Base-by-base conservation (phyloP, 2,113 vertebrate species). In the Toxotes jaculatrix region DNA sequence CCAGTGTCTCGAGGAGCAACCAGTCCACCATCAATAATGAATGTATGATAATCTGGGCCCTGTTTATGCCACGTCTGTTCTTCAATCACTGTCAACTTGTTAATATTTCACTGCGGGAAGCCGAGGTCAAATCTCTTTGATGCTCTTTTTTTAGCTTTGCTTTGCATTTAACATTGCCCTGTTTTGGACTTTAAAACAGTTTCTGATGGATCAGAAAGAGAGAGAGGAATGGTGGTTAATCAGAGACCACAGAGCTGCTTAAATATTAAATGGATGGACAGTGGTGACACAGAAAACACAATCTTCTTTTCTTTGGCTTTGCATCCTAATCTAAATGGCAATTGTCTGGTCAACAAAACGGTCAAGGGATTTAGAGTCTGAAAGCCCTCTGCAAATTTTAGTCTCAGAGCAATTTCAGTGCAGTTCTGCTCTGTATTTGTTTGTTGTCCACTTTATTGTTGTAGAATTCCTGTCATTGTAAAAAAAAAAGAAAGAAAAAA, bases 301-400 rank as follows among this genome's bases (percentile, higher is more conserved):
- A 93, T 91, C 89, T 88, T 90, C 87, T 91, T 86, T 90, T 88
- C 85, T 79, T 88, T 1, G 60, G 87, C 90, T 91, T 91, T 91
- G 78, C 79, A 74, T 92, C 78, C 16, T 86, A 93, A 89, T 92
- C 88, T 88, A 89, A 91, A 83, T 23, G 74, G 70, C 85, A 89
- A 88, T 90, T 70, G 89, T 87, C 82, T 55, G 84, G 51, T 88
- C 88, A 87, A 87, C 84, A 89, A 85, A 91, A 69, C 69, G 74
- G 79, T 80, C 43, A 2, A 42, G 67, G 86, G 89, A 91, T 93
- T 90, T 85, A 63, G 69, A 83, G 27, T 68, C 61, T 76, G 47
- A 89, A 90, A 89, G 83, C 79, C 36, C 45, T 32, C 43, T 42
- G 84, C 40, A 75, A 74, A 84, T 80, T 45, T 65, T 43, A n/a